These are phyloP conservation scores for Dicrurus megarhynchus DNA, from an alignment of 2,113 vertebrate species.

Conservation along the genomic window DNA sequence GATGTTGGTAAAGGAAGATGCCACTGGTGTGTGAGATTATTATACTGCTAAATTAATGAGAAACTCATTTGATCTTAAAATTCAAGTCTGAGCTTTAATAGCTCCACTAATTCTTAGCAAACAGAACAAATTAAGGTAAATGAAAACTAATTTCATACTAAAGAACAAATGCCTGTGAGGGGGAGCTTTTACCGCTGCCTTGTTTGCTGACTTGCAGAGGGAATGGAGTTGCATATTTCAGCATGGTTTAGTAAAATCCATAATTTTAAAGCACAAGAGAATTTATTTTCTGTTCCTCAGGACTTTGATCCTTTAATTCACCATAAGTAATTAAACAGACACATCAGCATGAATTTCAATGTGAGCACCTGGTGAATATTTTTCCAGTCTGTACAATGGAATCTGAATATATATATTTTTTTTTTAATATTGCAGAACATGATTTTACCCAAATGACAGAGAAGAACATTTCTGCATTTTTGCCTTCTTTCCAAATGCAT, in stretches of 20 bases:
- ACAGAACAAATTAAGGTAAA: constrained; percentile 41
- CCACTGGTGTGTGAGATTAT: not conserved
- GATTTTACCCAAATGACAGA: not conserved
- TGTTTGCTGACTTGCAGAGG: not conserved
- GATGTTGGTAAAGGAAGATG: not conserved
- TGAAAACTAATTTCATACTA: constrained; percentile 17
- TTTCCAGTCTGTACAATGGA: not conserved
- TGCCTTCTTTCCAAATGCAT: not conserved
- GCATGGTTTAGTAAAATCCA: not conserved
- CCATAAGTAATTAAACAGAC: not conserved
- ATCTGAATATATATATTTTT: not conserved
- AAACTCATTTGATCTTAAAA: not conserved
- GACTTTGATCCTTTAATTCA: not conserved
- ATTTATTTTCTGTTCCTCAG: not conserved
- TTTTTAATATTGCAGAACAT: not conserved
- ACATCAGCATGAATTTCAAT: not conserved
- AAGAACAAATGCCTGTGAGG: not conserved
- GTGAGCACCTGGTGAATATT: not conserved
- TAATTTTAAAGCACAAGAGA: not conserved
- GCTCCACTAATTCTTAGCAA: not conserved
- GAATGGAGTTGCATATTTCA: not conserved
- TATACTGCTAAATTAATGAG: not conserved
- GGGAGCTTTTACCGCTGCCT: not conserved
- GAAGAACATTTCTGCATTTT: not conserved
- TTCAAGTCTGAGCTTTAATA: constrained; percentile 23